Evolutionary conservation across 2,888 invertebrate species (phyloP).

Genomic region (Athalia cordata): DNA sequence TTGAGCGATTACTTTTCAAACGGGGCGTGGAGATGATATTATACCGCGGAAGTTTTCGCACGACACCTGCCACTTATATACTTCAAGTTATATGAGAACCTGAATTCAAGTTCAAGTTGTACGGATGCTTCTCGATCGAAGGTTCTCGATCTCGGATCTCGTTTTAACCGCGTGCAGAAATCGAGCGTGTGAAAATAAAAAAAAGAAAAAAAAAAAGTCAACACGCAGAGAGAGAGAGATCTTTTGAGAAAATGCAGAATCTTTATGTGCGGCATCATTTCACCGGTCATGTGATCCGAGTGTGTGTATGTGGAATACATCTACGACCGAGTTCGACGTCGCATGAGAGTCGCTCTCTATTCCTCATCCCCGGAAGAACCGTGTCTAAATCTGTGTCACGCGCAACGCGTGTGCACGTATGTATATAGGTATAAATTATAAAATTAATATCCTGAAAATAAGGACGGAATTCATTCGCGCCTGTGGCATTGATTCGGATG

Average conservation of each 20-base stretch:
- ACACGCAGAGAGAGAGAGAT: neutral
- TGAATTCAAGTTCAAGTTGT: no score
- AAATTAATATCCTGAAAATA: no score
- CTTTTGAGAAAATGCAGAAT: constrained; percentile 6
- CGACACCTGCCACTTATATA: no score
- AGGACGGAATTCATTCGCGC: neutral
- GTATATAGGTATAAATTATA: neutral
- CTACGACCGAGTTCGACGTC: constrained; percentile 22
- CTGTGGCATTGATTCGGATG: neutral
- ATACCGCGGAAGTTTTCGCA: no score
- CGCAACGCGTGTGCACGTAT: neutral
- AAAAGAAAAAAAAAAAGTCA: no score
- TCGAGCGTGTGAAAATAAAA: no score
- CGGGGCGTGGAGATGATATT: no score
- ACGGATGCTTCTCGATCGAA: no score
- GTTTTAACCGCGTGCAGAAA: no score
- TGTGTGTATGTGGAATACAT: neutral
- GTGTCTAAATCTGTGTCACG: constrained; percentile 32
- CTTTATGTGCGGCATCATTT: constrained; percentile 17
- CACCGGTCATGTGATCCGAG: neutral
- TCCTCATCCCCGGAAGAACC: constrained; percentile 20
- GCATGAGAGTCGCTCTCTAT: constrained; percentile 32
- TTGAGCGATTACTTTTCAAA: no score
- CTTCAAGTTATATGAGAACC: no score
- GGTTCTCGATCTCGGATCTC: no score